Conservation (phyloP, 2,797 vertebrate genomes). For the Esox lucius region DNA sequence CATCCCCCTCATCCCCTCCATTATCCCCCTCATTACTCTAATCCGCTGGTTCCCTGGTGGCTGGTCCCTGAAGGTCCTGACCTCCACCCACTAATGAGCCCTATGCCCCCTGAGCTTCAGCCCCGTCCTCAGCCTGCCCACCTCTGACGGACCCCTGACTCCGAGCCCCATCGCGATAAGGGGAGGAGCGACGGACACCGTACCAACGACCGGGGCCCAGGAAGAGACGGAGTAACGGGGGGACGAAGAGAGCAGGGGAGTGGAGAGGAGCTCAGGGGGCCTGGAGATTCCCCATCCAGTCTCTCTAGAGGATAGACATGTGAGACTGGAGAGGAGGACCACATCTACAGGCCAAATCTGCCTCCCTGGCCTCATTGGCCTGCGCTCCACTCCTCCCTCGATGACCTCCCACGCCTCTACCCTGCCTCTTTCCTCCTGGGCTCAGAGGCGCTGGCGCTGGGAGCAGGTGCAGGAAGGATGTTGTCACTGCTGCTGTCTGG, state of each 20-base stretch:
- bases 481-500: not conserved
- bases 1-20: conserved; percentile 34
- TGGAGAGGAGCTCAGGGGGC: not conserved
- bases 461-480: conserved; percentile 69
- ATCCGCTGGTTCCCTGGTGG: conserved; percentile 27
- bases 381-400: not conserved
- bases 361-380: not conserved
- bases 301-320: not conserved
- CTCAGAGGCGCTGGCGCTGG: conserved; percentile 34
- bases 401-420: not conserved
- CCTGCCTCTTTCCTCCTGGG: not conserved
- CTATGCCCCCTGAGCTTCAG: conserved; percentile 11
- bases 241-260: not conserved
- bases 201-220: conserved; percentile 5
- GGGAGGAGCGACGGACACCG: not conserved
- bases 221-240: conserved; percentile 7
- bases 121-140: conserved; percentile 2
- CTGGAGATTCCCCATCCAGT: not conserved
- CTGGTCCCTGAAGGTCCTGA: conserved; percentile 67
- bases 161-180: not conserved
- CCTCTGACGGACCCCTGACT: conserved; percentile 6
- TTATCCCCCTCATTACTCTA: conserved; percentile 68
- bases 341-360: not conserved
- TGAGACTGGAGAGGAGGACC: not conserved
- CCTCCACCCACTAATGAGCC: conserved; percentile 56